A percentile compares a stretch with the other conserved stretches of the same genome.
Conservation (phyloP, 2,797 vertebrate genomes). For the Cynopterus sphinx region DNA sequence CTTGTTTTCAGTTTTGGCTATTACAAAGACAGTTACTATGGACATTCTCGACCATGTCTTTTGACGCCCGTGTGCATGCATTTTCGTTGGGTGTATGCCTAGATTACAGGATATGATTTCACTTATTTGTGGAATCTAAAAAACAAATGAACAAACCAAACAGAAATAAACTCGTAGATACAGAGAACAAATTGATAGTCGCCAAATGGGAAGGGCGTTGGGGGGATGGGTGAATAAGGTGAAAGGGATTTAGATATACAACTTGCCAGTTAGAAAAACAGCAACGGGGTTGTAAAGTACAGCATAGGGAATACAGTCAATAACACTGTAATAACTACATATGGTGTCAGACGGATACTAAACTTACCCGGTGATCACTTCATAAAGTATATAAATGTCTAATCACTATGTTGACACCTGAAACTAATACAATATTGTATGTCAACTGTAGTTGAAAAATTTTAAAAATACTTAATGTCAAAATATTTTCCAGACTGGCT, state of each 20-base stretch:
- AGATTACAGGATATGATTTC: neutral
- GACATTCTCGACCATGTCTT: neutral
- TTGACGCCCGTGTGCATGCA: neutral
- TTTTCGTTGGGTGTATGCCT: neutral
- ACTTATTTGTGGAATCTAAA: neutral
- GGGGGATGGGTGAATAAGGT: neutral
- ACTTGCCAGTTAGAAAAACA: neutral
- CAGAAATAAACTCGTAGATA: neutral
- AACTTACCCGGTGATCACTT: neutral
- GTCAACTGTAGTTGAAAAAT: neutral
- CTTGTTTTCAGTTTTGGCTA: constrained; percentile 2
- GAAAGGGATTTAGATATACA: neutral
- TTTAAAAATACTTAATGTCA: neutral
- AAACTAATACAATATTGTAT: neutral
- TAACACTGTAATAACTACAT: neutral
- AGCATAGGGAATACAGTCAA: too few species aligned
- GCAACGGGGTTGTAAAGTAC: neutral
- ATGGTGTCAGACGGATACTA: neutral
- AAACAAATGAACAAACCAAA: neutral
- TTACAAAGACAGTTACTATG: neutral
- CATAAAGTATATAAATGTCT: neutral
- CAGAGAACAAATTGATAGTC: neutral
- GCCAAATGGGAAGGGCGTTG: neutral
- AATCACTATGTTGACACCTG: neutral
- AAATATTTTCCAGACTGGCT: neutral